Percentiles rank a stretch among this genome's conserved stretches.
Conservation (phyloP, 2,888 invertebrate genomes). For the Cacoxenus indagator region DNA sequence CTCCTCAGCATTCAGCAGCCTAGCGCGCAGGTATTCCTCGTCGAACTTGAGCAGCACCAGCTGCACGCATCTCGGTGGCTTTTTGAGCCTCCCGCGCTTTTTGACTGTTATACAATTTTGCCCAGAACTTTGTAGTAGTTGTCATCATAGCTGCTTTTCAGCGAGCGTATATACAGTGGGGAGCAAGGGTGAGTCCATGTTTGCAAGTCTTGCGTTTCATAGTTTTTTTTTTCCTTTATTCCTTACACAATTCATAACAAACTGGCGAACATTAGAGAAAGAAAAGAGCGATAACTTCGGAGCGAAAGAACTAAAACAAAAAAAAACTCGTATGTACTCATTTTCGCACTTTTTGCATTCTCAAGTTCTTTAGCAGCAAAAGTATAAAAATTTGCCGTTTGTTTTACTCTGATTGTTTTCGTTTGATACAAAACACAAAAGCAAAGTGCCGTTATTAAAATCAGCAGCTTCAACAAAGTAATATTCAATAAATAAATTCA, state of each 20-base stretch:
- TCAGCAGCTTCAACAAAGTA: no score
- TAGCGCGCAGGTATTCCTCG: conserved; percentile 55
- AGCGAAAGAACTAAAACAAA: neutral
- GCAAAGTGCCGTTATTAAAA: no score
- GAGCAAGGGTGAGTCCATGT: neutral
- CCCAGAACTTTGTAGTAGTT: conserved; percentile 52
- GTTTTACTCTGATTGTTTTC: no score
- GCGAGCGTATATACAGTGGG: conserved; percentile 58
- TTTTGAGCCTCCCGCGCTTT: conserved; percentile 38
- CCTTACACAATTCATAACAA: neutral
- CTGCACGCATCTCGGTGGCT: conserved; percentile 57
- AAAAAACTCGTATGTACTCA: no score
- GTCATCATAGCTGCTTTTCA: conserved; percentile 45
- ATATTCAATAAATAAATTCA: no score
- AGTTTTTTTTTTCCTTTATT: neutral
- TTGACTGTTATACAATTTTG: conserved; percentile 35
- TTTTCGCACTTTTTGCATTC: no score
- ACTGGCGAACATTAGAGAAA: neutral
- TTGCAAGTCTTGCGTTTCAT: neutral
- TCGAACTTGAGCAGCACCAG: conserved; percentile 57
- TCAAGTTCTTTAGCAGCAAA: no score
- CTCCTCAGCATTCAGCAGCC: conserved; percentile 56
- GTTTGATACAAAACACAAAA: no score
- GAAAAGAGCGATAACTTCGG: neutral
- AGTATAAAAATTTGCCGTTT: no score